phyloP scores from a whole-genome alignment of 2,113 vertebrate genomes.

The Sapayoa aenigma region DNA sequence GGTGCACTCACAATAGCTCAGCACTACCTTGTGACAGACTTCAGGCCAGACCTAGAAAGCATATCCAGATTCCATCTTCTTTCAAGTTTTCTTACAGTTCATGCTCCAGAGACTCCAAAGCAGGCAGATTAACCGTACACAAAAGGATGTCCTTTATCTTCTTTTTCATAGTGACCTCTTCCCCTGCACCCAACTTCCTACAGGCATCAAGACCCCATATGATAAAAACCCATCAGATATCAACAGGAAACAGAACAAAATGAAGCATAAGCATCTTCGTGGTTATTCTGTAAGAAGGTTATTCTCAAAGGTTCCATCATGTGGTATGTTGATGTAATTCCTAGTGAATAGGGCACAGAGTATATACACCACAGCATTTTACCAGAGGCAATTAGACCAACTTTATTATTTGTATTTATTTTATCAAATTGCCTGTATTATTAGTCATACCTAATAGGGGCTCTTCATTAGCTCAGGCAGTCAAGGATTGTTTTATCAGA shows the following conservation, averaged over 20 bases:
- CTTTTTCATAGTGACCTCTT: background rate
- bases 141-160: background rate
- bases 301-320: background rate
- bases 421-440: background rate
- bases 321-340: background rate
- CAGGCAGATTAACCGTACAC: background rate
- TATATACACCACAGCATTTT: background rate
- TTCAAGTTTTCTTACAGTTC: background rate
- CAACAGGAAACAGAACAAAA: background rate
- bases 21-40: background rate
- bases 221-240: accelerated
- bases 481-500: background rate
- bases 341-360: background rate
- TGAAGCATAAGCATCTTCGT: background rate
- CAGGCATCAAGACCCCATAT: accelerated
- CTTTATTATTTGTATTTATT: background rate
- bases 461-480: background rate
- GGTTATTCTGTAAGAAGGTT: background rate
- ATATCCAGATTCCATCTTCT: background rate
- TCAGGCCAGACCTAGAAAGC: background rate
- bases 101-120: background rate
- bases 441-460: background rate
- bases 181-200: background rate
- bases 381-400: background rate
- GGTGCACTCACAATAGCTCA: background rate